phyloP scores from a whole-genome alignment of 2,797 vertebrate genomes.

The Poeciliopsis turneri region DNA sequence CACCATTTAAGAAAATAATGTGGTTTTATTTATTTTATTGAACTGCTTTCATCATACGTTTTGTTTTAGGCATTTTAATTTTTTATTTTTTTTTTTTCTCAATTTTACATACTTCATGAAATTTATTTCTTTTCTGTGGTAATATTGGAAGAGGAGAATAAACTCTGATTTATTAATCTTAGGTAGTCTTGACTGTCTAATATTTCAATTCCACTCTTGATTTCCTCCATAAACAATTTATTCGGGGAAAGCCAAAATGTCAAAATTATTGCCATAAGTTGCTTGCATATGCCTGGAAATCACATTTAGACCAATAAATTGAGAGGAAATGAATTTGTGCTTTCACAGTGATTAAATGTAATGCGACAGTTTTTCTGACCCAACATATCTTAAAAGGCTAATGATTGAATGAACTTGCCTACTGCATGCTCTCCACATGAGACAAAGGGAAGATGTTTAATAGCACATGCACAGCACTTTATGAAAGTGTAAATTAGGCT shows the following conservation, averaged over 20 bases:
- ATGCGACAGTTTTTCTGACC: slow-evolving; percentile 51
- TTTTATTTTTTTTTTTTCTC: background rate
- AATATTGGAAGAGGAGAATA: background rate
- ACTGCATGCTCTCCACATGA: slow-evolving; percentile 18
- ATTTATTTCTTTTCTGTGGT: background rate
- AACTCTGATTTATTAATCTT: background rate
- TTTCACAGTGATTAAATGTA: slow-evolving; percentile 53
- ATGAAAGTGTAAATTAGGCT: slow-evolving; percentile 9
- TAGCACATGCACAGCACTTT: slow-evolving; percentile 12
- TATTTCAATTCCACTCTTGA: background rate
- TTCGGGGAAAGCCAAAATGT: slow-evolving; percentile 27
- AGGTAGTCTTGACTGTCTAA: background rate
- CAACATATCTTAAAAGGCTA: slow-evolving; percentile 50
- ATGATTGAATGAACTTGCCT: slow-evolving; percentile 55
- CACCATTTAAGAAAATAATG: background rate
- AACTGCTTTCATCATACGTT: background rate
- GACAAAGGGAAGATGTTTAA: slow-evolving; percentile 23
- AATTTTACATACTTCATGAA: background rate
- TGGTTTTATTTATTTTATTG: background rate
- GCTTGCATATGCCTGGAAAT: slow-evolving; percentile 52
- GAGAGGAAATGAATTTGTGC: slow-evolving; percentile 49
- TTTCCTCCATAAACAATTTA: background rate
- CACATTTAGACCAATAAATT: slow-evolving; percentile 59
- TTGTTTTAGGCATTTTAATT: background rate
- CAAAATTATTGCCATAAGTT: slow-evolving; percentile 35